Percentiles rank a stretch among this genome's conserved stretches.
Evolutionary conservation across 2,113 vertebrate species (phyloP).

Genomic region (Chlorodrepanis virens): DNA sequence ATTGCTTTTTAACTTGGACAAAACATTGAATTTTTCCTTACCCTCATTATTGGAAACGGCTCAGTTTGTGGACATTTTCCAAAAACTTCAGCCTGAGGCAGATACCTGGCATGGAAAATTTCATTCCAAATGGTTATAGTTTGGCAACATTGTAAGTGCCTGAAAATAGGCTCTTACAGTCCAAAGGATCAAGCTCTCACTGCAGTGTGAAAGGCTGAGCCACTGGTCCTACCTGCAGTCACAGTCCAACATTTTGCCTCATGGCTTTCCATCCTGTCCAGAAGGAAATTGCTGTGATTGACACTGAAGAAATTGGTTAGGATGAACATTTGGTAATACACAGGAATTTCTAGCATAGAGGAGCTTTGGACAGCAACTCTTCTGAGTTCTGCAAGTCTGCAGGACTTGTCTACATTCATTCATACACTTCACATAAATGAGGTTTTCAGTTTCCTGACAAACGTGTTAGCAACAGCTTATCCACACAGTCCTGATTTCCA

Average conservation of each 20-base stretch:
- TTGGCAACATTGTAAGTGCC: not conserved
- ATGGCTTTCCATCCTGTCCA: not conserved
- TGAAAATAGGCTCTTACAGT: not conserved
- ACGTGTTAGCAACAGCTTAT: not conserved
- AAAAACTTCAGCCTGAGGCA: slow-evolving; percentile 49
- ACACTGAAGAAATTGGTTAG: not conserved
- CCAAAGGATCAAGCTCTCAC: not conserved
- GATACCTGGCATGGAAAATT: slow-evolving; percentile 63
- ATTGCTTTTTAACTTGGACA: slow-evolving; percentile 54
- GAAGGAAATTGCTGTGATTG: not conserved
- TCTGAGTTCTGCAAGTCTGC: not conserved
- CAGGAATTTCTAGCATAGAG: not conserved
- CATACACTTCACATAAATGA: not conserved
- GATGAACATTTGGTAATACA: not conserved
- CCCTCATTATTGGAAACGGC: slow-evolving; percentile 46
- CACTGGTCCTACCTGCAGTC: not conserved
- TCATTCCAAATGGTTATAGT: slow-evolving; percentile 53
- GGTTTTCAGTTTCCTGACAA: not conserved
- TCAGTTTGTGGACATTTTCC: slow-evolving; percentile 45
- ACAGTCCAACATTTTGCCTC: not conserved
- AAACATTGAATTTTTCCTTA: slow-evolving; percentile 61
- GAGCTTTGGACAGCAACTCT: rapidly evolving
- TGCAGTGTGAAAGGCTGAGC: not conserved
- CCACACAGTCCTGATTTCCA: not conserved
- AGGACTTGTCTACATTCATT: not conserved